Evolutionary conservation across 2,888 invertebrate species (phyloP).

Genomic region (Blastobasis lacticolella): DNA sequence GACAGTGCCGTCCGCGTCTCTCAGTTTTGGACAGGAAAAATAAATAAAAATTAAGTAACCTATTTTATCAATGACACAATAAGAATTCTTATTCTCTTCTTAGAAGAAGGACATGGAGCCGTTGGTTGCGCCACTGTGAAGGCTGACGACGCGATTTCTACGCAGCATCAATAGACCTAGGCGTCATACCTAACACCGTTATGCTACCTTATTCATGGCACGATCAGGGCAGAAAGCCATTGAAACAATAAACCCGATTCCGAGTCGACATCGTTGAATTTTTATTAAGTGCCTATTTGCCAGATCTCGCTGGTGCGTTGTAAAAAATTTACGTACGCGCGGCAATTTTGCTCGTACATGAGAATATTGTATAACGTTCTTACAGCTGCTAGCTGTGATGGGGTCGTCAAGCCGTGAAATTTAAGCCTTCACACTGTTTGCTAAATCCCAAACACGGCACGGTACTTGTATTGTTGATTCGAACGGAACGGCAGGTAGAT

Average conservation of each 20-base stretch:
- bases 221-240: conserved; percentile 17
- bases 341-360: conserved; percentile 37
- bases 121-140: too few species aligned
- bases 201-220: neutral
- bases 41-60: too few species aligned
- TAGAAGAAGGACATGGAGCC: too few species aligned
- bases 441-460: too few species aligned
- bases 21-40: too few species aligned
- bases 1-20: too few species aligned
- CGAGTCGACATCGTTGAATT: conserved; percentile 32
- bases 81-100: too few species aligned
- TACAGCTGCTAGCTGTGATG: conserved; percentile 35
- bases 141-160: neutral
- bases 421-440: conserved; percentile 28
- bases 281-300: conserved; percentile 45
- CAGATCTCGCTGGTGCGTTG: conserved; percentile 29
- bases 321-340: conserved; percentile 46
- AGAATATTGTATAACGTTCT: conserved; percentile 45
- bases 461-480: too few species aligned
- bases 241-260: conserved; percentile 34
- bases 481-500: too few species aligned
- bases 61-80: too few species aligned
- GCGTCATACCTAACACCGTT: too few species aligned
- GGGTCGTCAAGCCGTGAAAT: conserved; percentile 40
- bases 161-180: too few species aligned